Percentiles rank a stretch among this genome's conserved stretches.
Evolutionary conservation across 2,797 vertebrate species (phyloP).

Genomic region (Gobionotothen gibberifrons): DNA sequence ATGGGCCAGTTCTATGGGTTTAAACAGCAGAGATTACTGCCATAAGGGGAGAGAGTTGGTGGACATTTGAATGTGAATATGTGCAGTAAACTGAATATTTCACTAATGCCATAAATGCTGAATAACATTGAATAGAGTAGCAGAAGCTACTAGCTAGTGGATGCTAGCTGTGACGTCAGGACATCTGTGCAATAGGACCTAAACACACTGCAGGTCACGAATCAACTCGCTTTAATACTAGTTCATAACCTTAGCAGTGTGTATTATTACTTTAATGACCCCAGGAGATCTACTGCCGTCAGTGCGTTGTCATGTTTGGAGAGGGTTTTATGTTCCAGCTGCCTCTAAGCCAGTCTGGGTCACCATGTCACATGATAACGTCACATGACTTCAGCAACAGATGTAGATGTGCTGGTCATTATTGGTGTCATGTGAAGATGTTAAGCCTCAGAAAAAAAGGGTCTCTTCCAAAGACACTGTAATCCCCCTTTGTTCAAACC

Average conservation of each 20-base stretch:
- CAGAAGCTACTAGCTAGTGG: background rate
- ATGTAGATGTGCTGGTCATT: constrained; percentile 28
- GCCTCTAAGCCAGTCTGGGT: constrained; percentile 40
- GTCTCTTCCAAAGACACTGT: constrained; percentile 10
- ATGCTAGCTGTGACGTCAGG: background rate
- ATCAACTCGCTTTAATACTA: background rate
- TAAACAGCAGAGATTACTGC: background rate
- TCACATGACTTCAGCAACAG: constrained; percentile 17
- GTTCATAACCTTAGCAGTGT: background rate
- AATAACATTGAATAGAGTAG: background rate
- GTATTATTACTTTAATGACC: constrained; percentile 15
- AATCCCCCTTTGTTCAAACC: constrained; percentile 28
- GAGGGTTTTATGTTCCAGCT: constrained; percentile 16
- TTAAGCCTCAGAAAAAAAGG: constrained; percentile 20
- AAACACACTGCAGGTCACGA: background rate
- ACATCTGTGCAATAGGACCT: background rate
- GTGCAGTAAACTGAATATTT: background rate
- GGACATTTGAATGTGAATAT: background rate
- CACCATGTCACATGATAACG: constrained; percentile 29
- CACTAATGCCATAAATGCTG: background rate
- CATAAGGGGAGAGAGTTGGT: too few species aligned
- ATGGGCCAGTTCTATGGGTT: background rate
- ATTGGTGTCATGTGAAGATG: constrained; percentile 6
- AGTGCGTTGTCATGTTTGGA: constrained; percentile 20
- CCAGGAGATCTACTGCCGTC: background rate